Conservation (phyloP, 2,797 vertebrate species). For the Alca torda region DNA sequence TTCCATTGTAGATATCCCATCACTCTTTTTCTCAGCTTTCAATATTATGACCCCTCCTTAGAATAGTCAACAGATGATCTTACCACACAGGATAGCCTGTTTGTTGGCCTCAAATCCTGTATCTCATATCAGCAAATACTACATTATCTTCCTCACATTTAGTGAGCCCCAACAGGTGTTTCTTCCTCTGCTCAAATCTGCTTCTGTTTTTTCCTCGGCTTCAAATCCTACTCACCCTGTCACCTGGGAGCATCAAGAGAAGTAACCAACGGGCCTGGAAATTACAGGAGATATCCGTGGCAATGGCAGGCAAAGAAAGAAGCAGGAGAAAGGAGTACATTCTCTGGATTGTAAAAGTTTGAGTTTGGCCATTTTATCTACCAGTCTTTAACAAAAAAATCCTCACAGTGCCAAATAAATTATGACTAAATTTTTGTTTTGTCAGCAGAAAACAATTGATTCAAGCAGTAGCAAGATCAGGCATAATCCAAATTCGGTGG, state of each 20-base stretch:
- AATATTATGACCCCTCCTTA: neutral
- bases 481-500: neutral
- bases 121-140: neutral
- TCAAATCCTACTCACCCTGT: neutral
- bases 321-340: neutral
- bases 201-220: neutral
- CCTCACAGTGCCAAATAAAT: neutral
- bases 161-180: neutral
- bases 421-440: neutral
- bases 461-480: neutral
- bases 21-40: neutral
- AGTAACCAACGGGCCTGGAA: neutral
- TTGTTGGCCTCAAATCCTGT: neutral
- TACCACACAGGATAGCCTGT: neutral
- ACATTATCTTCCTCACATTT: neutral
- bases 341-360: neutral
- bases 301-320: neutral
- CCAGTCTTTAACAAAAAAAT: neutral
- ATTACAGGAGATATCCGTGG: neutral
- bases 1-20: neutral
- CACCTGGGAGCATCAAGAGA: neutral
- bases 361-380: neutral
- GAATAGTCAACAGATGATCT: neutral
- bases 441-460: neutral
- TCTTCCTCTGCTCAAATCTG: neutral